A percentile compares a stretch with the other conserved stretches of the same genome.
phyloP scores from a whole-genome alignment of 2,888 invertebrate genomes.

The Hesperia comma region DNA sequence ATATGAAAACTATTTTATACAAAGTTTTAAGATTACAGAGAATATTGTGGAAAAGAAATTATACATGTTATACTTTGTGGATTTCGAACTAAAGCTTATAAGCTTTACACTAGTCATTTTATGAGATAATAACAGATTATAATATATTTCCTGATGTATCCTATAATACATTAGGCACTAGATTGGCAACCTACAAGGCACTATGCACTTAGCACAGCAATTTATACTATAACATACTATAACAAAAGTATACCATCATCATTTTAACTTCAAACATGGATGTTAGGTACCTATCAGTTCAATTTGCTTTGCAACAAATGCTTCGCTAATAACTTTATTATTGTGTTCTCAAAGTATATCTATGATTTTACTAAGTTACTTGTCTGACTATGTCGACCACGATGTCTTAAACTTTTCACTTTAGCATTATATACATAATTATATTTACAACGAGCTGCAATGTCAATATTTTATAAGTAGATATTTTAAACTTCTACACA shows the following conservation, averaged over 20 bases:
- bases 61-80: conserved; percentile 32
- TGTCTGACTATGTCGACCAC: conserved; percentile 44
- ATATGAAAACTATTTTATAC: conserved; percentile 40
- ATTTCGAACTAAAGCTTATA: conserved; percentile 43
- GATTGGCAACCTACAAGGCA: conserved; percentile 85
- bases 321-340: conserved; percentile 42
- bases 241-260: conserved; percentile 56
- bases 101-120: conserved; percentile 43
- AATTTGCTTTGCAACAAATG: conserved; percentile 48
- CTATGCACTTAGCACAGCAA: conserved; percentile 84
- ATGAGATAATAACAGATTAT: conserved; percentile 47
- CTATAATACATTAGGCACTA: conserved; percentile 80
- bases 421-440: conserved; percentile 73
- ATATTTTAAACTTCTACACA: conserved; percentile 46
- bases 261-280: conserved; percentile 52
- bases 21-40: conserved; percentile 39
- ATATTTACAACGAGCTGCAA: conserved; percentile 75
- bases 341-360: conserved; percentile 27
- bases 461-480: conserved; percentile 53
- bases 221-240: conserved; percentile 58
- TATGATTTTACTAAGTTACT: conserved; percentile 48
- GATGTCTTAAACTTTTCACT: conserved; percentile 41
- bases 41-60: conserved; percentile 23
- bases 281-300: conserved; percentile 45
- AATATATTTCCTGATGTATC: conserved; percentile 50